These are phyloP conservation scores for Mesoclemmys tuberculata DNA, from an alignment of 2,113 vertebrate species.

Conservation along the genomic window DNA sequence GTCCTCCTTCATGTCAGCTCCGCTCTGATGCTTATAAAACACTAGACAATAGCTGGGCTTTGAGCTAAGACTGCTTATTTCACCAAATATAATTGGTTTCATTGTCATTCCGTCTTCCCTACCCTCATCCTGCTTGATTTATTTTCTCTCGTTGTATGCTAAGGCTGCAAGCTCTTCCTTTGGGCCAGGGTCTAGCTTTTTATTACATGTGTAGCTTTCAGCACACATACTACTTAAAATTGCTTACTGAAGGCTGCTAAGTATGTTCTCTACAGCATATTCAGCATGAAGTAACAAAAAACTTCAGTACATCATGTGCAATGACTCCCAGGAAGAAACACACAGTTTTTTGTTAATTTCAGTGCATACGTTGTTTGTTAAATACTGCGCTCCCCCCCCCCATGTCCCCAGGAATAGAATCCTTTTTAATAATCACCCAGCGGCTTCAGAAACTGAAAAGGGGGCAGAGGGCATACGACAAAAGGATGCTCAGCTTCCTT, in stretches of 20 bases:
- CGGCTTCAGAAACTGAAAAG: neutral
- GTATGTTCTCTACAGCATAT: accelerated
- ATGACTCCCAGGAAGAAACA: slow-evolving; percentile 6
- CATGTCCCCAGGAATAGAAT: accelerated
- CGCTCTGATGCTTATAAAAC: neutral
- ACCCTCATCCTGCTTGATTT: neutral
- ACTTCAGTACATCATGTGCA: neutral
- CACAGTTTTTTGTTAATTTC: neutral
- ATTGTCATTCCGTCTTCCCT: accelerated
- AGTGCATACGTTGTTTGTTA: neutral
- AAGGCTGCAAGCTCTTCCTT: neutral
- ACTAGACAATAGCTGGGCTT: neutral
- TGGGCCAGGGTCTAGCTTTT: neutral
- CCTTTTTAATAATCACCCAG: neutral
- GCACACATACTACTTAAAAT: neutral
- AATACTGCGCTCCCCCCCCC: neutral
- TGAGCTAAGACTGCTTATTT: neutral
- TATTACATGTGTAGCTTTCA: neutral
- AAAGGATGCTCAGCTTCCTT: neutral
- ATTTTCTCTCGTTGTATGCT: neutral
- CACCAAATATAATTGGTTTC: neutral
- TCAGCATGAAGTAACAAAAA: neutral
- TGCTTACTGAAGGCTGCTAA: neutral
- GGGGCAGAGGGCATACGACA: neutral
- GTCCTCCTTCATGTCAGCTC: neutral